Percentiles rank a stretch among this genome's conserved stretches.
Conservation (phyloP, 1,140 invertebrate genomes). For the Drosophila teissieri region DNA sequence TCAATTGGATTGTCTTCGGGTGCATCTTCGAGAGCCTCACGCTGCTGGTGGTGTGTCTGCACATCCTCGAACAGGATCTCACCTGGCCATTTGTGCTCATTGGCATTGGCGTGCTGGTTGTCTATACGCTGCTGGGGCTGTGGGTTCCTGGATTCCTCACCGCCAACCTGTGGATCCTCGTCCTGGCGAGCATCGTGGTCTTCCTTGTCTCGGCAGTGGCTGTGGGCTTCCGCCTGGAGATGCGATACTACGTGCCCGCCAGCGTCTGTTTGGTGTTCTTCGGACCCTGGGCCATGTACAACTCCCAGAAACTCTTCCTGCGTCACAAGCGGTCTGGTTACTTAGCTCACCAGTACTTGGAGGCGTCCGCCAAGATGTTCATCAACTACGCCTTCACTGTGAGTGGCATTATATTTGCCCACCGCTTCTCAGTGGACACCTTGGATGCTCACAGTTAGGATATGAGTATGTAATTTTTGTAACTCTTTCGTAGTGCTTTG, state of each 20-base stretch:
- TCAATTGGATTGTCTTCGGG: constrained; percentile 59
- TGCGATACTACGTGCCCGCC: constrained; percentile 56
- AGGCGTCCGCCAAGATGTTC: constrained; percentile 42
- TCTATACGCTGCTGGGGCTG: constrained; percentile 49
- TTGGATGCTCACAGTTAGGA: constrained; percentile 25
- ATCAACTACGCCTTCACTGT: constrained; percentile 50
- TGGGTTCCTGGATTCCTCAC: constrained; percentile 40
- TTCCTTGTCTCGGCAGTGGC: constrained; percentile 19
- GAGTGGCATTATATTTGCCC: constrained; percentile 16
- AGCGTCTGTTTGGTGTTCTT: constrained; percentile 41
- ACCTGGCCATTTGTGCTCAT: constrained; percentile 34
- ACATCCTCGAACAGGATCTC: constrained; percentile 36
- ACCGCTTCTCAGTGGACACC: neutral
- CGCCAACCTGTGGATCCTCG: constrained; percentile 53
- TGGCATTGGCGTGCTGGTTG: constrained; percentile 21
- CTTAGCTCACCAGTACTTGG: constrained; percentile 14
- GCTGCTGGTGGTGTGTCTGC: constrained; percentile 40
- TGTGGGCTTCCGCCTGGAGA: constrained; percentile 8
- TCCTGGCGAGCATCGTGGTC: constrained; percentile 46
- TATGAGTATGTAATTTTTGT: neutral
- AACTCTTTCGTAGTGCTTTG: constrained; percentile 4
- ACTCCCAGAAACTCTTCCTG: constrained; percentile 34
- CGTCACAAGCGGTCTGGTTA: neutral
- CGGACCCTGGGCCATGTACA: constrained; percentile 65
- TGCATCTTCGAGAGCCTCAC: constrained; percentile 62